Evolutionary conservation across 2,113 vertebrate genomes (phyloP).

Genomic region (Coryphaenoides rupestris): DNA sequence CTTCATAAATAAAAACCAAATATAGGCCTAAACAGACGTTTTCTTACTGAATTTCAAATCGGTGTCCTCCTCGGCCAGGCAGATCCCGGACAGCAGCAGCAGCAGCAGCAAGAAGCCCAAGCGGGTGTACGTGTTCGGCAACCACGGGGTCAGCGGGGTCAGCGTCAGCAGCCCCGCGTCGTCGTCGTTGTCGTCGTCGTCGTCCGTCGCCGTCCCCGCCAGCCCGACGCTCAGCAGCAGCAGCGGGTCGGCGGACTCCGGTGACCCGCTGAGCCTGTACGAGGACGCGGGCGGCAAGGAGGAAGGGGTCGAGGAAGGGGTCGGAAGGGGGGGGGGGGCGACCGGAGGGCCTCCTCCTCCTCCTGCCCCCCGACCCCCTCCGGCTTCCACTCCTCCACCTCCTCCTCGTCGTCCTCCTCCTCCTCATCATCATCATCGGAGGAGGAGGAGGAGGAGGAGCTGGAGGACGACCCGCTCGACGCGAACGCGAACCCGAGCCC

Average conservation of each 20-base stretch:
- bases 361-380: conserved; percentile 85
- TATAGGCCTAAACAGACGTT: conserved; percentile 61
- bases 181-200: no score
- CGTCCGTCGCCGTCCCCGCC: conserved; percentile 81
- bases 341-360: conserved; percentile 83
- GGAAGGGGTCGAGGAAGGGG: conserved; percentile 60
- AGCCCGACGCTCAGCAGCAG: conserved; percentile 87
- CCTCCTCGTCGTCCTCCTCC: conserved; percentile 77
- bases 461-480: conserved; percentile 94
- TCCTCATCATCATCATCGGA: conserved; percentile 82
- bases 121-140: conserved; percentile 84
- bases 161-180: conserved; percentile 76
- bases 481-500: no score
- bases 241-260: conserved; percentile 85
- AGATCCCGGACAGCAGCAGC: conserved; percentile 76
- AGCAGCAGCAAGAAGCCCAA: conserved; percentile 85
- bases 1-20: no score
- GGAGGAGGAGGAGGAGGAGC: conserved; percentile 91
- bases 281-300: conserved; percentile 77
- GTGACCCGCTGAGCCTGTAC: conserved; percentile 89
- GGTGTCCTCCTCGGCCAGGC: conserved; percentile 69
- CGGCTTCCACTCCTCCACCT: conserved; percentile 80
- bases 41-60: conserved; percentile 87
- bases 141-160: no score
- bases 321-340: conserved; percentile 47